These are phyloP conservation scores for Ophion costatus DNA, from an alignment of 2,888 invertebrate species.

Conservation along the genomic window DNA sequence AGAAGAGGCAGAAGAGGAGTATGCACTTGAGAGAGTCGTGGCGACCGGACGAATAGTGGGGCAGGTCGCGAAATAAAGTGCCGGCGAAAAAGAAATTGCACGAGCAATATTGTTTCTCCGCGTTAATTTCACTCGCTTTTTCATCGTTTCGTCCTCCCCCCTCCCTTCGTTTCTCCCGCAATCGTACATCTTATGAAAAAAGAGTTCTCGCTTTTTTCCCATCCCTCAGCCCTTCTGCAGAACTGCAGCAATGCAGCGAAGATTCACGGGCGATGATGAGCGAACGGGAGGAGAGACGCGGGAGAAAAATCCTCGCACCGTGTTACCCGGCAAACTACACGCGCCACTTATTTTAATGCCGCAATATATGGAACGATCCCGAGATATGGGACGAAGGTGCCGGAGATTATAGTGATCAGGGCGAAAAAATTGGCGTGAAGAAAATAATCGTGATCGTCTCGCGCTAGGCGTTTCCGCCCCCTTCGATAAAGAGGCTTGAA, in stretches of 20 bases:
- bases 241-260: conserved; percentile 31
- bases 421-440: conserved; percentile 25
- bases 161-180: neutral
- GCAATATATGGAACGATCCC: conserved; percentile 56
- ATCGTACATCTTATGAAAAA: conserved; percentile 23
- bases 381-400: conserved; percentile 42
- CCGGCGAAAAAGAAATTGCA: conserved; percentile 46
- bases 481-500: neutral
- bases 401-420: conserved; percentile 59
- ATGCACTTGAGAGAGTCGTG: conserved; percentile 49
- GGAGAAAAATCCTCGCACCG: conserved; percentile 25
- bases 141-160: neutral
- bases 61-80: conserved; percentile 79
- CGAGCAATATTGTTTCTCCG: conserved; percentile 16
- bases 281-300: conserved; percentile 4
- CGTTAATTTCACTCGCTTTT: neutral
- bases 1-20: conserved; percentile 38
- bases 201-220: neutral
- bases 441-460: conserved; percentile 38
- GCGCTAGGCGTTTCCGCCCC: neutral
- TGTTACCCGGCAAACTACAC: conserved; percentile 5
- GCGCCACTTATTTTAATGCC: conserved; percentile 13
- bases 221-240: neutral
- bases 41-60: conserved; percentile 77
- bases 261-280: conserved; percentile 38